phyloP scores from a whole-genome alignment of 2,797 vertebrate species.

The Leucoraja ocellata region DNA sequence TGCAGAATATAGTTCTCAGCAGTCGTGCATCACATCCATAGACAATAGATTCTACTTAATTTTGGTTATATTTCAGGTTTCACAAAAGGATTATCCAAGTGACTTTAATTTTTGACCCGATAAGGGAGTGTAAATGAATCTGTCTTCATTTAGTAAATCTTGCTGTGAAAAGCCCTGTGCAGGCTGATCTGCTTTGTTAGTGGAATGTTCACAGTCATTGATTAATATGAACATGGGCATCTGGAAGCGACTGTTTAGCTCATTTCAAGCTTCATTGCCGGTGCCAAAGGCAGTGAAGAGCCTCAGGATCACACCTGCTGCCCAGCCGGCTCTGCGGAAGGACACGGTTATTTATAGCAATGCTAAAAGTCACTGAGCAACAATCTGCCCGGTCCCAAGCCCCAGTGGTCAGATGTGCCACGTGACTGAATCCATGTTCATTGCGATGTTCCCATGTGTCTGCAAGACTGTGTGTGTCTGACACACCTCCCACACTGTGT shows the following conservation, averaged over 20 bases:
- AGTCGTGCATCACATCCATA: too few species aligned
- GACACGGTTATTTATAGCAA: constrained; percentile 7
- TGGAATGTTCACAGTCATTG: neutral
- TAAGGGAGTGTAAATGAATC: neutral
- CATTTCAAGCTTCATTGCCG: constrained; percentile 19
- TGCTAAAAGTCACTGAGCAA: neutral
- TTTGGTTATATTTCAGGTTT: neutral
- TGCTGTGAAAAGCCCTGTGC: neutral
- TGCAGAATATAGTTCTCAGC: too few species aligned
- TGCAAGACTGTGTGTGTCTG: too few species aligned
- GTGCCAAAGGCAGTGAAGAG: constrained; percentile 1
- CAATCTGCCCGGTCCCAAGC: neutral
- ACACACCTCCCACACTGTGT: too few species aligned
- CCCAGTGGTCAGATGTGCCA: neutral
- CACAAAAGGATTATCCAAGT: too few species aligned
- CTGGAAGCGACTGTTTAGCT: constrained; percentile 10
- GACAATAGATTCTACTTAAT: neutral
- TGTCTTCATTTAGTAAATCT: neutral
- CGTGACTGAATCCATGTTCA: neutral
- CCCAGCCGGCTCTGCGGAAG: neutral
- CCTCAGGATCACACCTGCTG: neutral
- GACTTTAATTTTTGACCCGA: neutral
- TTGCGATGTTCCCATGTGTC: too few species aligned
- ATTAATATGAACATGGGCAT: neutral
- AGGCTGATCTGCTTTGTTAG: neutral